A percentile compares a stretch with the other conserved stretches of the same genome.
These are phyloP conservation scores for Netelia virgata DNA, from an alignment of 2,888 invertebrate genomes.

Conservation along the genomic window DNA sequence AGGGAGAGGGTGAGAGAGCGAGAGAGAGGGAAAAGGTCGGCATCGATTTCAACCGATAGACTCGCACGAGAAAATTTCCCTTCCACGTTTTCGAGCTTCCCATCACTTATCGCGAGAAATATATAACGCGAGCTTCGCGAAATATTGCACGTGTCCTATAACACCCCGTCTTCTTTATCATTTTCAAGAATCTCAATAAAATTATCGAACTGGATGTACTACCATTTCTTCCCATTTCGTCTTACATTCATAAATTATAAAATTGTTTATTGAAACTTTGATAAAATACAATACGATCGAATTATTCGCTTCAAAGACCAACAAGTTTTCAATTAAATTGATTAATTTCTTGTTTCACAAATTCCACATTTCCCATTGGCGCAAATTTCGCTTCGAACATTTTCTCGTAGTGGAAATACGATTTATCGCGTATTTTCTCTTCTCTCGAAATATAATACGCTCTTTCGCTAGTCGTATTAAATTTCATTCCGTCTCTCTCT, in stretches of 20 bases:
- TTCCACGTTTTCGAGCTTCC: constrained; percentile 1
- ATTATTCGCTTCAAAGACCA: background rate
- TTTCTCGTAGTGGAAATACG: background rate
- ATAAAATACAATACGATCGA: background rate
- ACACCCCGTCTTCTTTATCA: no score
- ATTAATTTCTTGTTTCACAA: background rate
- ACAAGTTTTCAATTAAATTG: background rate
- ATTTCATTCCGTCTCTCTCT: constrained; percentile 5
- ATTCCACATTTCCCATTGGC: background rate
- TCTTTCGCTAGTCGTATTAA: background rate
- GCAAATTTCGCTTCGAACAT: background rate
- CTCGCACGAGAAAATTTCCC: constrained; percentile 18
- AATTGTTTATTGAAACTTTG: no score
- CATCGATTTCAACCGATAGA: constrained; percentile 29
- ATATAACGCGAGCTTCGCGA: background rate
- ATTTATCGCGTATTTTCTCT: no score
- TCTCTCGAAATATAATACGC: background rate
- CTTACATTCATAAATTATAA: no score
- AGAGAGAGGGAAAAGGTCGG: background rate
- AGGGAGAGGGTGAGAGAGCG: no score
- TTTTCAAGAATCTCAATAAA: no score
- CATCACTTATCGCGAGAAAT: constrained; percentile 3
- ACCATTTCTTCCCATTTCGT: no score
- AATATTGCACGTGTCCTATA: background rate
- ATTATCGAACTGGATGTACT: no score